Base-by-base conservation (phyloP, 2,888 invertebrate genomes). In the Carpatolechia fugitivella region DNA sequence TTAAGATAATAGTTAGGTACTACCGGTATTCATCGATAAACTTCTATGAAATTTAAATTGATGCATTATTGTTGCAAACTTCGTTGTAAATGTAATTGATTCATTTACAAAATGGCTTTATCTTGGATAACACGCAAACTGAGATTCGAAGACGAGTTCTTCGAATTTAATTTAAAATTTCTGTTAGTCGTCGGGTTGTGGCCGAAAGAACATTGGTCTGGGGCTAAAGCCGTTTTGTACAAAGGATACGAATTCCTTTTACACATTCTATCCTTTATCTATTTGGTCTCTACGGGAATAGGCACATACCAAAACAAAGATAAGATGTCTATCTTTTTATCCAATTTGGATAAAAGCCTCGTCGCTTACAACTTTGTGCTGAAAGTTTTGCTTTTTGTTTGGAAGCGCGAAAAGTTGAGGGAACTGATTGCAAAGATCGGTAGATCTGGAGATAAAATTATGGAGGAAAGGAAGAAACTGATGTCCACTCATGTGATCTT, bases 171-270 rank as follows among this genome's bases (percentile, higher is more conserved):
- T 59, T 57, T 86, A 40, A 78, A 79, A 60, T 83, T 71, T 56
- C 70, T 88, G 20, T 76, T 70, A 56, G 62, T 66, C 2, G 76
- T 82, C 1, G 87, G 88, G 11, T 62, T 87, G 55, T 88, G 87
- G 87, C 80, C 82, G 0, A 61, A 67, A 11, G 64, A 80, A 13
- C 55, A 69, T 3, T 70, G 73, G 61, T 64, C 73, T 0, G 56
- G 44, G 46, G 61, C 53, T 3, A 63, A 72, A 53, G 55, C 55
- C 10, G 7, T 62, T 0, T 3, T 78, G 0, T 86, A 86, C 55
- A 77, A 70, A 63, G 49, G 72, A 0, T 87, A 81, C 52, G 76
- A 80, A 61, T 56, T 58, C 0, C 58, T 59, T 1, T 58, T 82
- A 1, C 71, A 80, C 52, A 33, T 69, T 1, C 57, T 79, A 0